Evolutionary conservation across 2,113 vertebrate species (phyloP), one percentile per base, ranked within the genome.

Genomic region (Erpornis zantholeuca): DNA sequence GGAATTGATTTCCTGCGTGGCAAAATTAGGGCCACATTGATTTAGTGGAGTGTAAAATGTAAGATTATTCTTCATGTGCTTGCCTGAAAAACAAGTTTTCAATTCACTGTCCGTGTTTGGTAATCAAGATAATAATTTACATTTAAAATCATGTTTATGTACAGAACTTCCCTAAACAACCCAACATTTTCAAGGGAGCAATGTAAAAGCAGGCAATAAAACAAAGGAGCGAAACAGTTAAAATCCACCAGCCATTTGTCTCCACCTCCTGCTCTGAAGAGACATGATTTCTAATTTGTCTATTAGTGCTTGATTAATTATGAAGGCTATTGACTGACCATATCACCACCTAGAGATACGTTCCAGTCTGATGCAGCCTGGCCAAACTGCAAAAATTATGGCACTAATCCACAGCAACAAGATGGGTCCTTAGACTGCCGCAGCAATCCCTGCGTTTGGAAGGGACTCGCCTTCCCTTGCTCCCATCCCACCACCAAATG

Each of bases 11-110:
- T 98, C 98, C 97, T 97, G 96, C 42, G 36, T 85, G 85, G 96
- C 96, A 97, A 97, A 98, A 98, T 98, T 98, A 98, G 97, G 92
- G 92, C 96, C 97, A 95, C 97, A 98, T 97, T 98, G 98, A 98
- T 98, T 98, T 97, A 98, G 97, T 96, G 96, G 96, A 73, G 90
- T 98, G 97, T 96, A 97, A 98, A 97, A 98, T 93, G 86, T 90
- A 98, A 96, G 97, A 98, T 98, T 98, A 97, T 98, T 98, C 97
- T 97, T 98, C 97, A 98, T 97, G 97, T 97, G 96, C 94, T 97
- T 88, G 97, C 93, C 97, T 96, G 93, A 97, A 97, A 98, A 98
- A 97, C 97, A 98, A 97, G 94, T 97, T 98, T 96, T 94, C 96
- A 95, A 97, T 97, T 97, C 94, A 86, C 95, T 88, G 64, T 95